A percentile compares a stretch with the other conserved stretches of the same genome.
Evolutionary conservation across 2,797 vertebrate species (phyloP).

Genomic region (Parotocinclus haroldoi): DNA sequence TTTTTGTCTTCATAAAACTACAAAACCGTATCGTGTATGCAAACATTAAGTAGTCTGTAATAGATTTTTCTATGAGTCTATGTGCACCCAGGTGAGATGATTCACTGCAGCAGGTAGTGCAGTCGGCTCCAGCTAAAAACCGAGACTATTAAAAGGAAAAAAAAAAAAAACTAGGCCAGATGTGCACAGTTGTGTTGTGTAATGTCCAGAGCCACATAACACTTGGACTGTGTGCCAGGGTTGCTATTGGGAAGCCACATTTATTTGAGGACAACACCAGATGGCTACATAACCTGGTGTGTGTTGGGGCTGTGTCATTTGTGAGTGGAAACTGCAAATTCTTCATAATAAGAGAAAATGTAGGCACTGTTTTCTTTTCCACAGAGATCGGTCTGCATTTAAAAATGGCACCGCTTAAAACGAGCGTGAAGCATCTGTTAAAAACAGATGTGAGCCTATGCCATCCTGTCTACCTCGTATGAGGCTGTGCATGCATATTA

Average conservation of each 20-base stretch:
- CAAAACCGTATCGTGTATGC: too few species aligned
- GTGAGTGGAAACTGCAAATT: constrained; percentile 17
- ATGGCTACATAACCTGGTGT: constrained; percentile 15
- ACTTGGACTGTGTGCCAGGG: neutral
- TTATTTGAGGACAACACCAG: constrained; percentile 1
- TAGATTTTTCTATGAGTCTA: too few species aligned
- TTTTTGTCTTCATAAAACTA: too few species aligned
- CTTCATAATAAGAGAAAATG: constrained; percentile 30
- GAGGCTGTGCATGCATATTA: constrained; percentile 66
- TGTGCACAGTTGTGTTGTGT: too few species aligned
- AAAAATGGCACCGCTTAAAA: constrained; percentile 72
- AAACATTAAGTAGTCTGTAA: too few species aligned
- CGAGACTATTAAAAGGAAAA: too few species aligned
- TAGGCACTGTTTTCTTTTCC: constrained; percentile 39
- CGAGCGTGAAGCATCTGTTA: constrained; percentile 60
- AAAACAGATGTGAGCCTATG: constrained; percentile 57
- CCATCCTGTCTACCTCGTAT: constrained; percentile 59
- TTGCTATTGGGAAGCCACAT: constrained; percentile 3
- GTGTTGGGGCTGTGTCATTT: constrained; percentile 9
- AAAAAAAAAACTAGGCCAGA: too few species aligned
- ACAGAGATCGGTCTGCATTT: constrained; percentile 57
- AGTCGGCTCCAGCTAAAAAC: too few species aligned
- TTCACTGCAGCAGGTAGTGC: too few species aligned
- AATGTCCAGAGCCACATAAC: neutral
- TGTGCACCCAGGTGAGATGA: too few species aligned